A percentile compares a stretch with the other conserved stretches of the same genome.
These are phyloP conservation scores for Platynereis dumerilii DNA, from an alignment of 2,888 invertebrate genomes.

Conservation along the genomic window DNA sequence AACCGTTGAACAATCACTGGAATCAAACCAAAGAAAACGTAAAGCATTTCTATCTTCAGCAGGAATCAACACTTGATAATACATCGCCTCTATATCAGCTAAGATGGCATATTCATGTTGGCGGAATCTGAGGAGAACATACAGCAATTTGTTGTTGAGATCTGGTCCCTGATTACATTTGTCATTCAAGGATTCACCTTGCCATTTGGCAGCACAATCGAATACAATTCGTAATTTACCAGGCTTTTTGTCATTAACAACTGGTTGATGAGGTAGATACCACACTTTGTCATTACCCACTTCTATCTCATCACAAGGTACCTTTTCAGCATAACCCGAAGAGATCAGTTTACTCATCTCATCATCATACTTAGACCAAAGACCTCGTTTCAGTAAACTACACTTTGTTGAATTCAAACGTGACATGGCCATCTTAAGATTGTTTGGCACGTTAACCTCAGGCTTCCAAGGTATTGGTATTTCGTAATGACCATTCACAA, in stretches of 20 bases:
- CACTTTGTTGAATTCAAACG: too few species aligned
- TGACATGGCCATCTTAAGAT: too few species aligned
- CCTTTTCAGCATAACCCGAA: too few species aligned
- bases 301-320: too few species aligned
- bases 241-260: neutral
- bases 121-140: slow-evolving; percentile 17
- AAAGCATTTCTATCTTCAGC: slow-evolving; percentile 14
- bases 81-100: slow-evolving; percentile 22
- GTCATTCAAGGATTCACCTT: neutral
- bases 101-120: slow-evolving; percentile 16
- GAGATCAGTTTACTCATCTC: too few species aligned
- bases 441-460: too few species aligned
- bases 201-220: slow-evolving; percentile 4
- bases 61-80: slow-evolving; percentile 17
- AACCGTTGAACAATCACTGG: neutral
- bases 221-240: too few species aligned
- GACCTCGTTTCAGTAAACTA: too few species aligned
- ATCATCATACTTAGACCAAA: too few species aligned
- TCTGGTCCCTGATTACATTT: slow-evolving; percentile 19
- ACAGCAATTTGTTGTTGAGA: slow-evolving; percentile 17
- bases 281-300: too few species aligned
- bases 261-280: slow-evolving; percentile 9
- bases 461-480: too few species aligned
- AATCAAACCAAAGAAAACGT: neutral
- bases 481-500: too few species aligned